Evolutionary conservation across 1,140 invertebrate genomes (phyloP).

Genomic region (Dendrolimus kikuchii): DNA sequence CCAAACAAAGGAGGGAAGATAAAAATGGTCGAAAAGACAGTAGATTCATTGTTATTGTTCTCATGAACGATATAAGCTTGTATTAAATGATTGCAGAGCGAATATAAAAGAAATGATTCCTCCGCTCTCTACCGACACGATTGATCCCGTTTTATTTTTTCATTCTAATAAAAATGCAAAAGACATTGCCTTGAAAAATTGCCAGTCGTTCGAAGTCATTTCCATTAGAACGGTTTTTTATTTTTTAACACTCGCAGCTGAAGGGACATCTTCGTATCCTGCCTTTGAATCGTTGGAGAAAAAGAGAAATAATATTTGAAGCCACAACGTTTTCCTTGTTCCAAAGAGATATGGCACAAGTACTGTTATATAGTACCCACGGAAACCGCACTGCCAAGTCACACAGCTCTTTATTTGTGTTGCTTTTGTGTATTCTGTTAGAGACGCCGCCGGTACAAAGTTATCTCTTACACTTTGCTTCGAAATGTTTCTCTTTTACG

Average conservation of each 20-base stretch:
- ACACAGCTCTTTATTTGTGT: slow-evolving; percentile 22
- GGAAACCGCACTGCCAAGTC: slow-evolving; percentile 17
- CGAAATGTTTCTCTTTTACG: slow-evolving; percentile 18
- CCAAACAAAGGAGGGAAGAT: no score
- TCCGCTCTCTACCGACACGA: no score
- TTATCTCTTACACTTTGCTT: slow-evolving; percentile 24
- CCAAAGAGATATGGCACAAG: slow-evolving; percentile 1
- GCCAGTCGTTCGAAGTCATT: slow-evolving; percentile 7
- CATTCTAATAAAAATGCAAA: slow-evolving; percentile 1
- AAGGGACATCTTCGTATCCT: slow-evolving; percentile 9
- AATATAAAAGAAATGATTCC: no score
- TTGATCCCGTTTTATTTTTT: slow-evolving; percentile 4
- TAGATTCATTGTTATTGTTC: no score
- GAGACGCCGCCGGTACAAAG: slow-evolving; percentile 21
- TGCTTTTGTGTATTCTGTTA: slow-evolving; percentile 16
- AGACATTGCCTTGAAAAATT: slow-evolving; percentile 9
- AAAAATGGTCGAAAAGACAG: no score
- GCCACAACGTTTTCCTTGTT: slow-evolving; percentile 11
- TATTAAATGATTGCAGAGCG: no score
- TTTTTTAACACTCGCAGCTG: slow-evolving; percentile 12
- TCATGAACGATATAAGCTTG: no score
- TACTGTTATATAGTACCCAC: slow-evolving; percentile 11
- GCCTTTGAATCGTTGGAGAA: slow-evolving; percentile 17
- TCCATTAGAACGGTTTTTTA: slow-evolving; percentile 10
- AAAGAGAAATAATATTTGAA: slow-evolving; percentile 21